Evolutionary conservation across 2,797 vertebrate genomes (phyloP), one percentile per base, ranked within the genome.

Genomic region (Hyperoplus lanceolatus): DNA sequence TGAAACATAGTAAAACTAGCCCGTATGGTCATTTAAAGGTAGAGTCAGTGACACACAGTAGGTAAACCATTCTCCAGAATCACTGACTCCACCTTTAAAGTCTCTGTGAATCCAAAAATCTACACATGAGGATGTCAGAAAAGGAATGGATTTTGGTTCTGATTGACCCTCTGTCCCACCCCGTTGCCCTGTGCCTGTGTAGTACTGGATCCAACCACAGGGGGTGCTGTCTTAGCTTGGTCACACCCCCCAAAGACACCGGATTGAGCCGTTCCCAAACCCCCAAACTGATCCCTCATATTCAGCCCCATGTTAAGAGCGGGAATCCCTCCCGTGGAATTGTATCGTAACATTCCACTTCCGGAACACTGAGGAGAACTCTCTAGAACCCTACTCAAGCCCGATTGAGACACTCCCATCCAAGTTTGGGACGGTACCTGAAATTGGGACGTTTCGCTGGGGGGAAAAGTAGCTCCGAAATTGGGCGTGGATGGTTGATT

Each of bases 91-190:
- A 21, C 21, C 2, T 21, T 21, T 21, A 21, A 21, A 21, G 21
- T 21, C 21, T 2, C 21, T 21, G 21, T 21, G 21, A 21, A 21
- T 2, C 21, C 21, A 21, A 21, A 21, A 21, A 21, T 21, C 21
- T 21, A 55, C 42, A 43, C 0, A 3, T 41, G 15, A 0, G 13
- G 15, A 0, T 54, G 9, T 92, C 78, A 92, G 50, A 90, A 50
- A 50, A 93, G 86, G 77, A 90, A 94, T 0, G 92, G 90, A 68
- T 92, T 88, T 38, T 39, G 79, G 67, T 66, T 85, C 58, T 57
- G 65, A 57, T 60, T 78, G 21, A 6, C 45, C 0, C 64, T 53
- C 5, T 84, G 77, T 29, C 29, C 59, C n/a, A 38, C 18, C 3
- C 45, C 16, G 2, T 70, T 67, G 56, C 72, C 70, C 4, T 13